Conservation (phyloP, 2,113 vertebrate genomes). For the Aspidoscelis tigris region DNA sequence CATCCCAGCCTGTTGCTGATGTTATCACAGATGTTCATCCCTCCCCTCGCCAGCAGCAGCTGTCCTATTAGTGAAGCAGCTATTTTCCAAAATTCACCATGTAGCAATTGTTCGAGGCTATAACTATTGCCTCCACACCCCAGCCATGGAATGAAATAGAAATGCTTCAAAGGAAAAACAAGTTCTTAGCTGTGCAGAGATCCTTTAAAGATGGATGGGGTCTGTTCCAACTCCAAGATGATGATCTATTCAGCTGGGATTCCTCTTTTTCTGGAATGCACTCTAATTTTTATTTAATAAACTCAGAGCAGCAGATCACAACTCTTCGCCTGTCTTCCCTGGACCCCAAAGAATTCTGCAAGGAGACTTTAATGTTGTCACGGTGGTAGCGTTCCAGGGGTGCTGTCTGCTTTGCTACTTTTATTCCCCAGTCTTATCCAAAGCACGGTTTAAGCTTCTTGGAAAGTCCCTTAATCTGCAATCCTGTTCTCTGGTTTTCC, state of each 20-base stretch:
- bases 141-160: background rate
- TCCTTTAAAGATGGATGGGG: slow-evolving; percentile 7
- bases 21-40: background rate
- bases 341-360: background rate
- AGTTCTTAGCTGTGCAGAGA: background rate
- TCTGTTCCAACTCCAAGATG: background rate
- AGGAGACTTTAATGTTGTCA: background rate
- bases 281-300: slow-evolving; percentile 27
- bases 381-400: background rate
- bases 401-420: background rate
- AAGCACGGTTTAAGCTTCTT: slow-evolving; percentile 11
- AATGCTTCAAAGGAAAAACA: background rate
- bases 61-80: background rate
- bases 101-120: background rate
- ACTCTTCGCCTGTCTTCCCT: background rate
- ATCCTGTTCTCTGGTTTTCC: background rate
- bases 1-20: background rate
- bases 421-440: slow-evolving; percentile 5
- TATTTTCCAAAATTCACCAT: background rate
- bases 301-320: background rate
- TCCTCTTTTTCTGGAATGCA: background rate
- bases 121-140: background rate
- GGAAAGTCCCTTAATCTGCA: slow-evolving; percentile 5
- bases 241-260: slow-evolving; percentile 8
- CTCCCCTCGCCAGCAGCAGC: background rate